Evolutionary conservation across 2,888 invertebrate genomes (phyloP).

Genomic region (Scelioninae gen. 1): DNA sequence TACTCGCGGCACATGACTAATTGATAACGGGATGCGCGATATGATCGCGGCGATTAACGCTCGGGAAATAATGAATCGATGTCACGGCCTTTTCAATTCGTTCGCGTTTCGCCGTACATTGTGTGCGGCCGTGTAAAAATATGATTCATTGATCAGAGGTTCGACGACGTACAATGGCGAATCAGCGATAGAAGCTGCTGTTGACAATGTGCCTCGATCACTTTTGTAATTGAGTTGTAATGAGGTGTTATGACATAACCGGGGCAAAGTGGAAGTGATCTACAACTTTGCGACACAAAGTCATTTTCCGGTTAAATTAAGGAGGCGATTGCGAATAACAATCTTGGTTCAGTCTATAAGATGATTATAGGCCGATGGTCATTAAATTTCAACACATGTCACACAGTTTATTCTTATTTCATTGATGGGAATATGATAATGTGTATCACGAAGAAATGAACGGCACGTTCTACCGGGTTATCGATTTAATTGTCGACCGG

Average conservation of each 20-base stretch:
- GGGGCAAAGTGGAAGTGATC: constrained; percentile 23
- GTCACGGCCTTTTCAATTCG: constrained; percentile 55
- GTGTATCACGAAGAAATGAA: constrained; percentile 14
- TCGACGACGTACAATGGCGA: constrained; percentile 30
- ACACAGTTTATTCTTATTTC: neutral
- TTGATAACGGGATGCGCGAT: constrained; percentile 61
- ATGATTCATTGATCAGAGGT: constrained; percentile 43
- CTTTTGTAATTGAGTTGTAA: constrained; percentile 31
- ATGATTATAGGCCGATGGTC: constrained; percentile 14
- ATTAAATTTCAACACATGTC: constrained; percentile 7
- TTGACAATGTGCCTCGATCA: constrained; percentile 31
- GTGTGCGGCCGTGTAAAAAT: constrained; percentile 31
- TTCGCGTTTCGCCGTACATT: constrained; percentile 18
- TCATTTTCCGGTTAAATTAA: constrained; percentile 30
- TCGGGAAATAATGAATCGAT: constrained; percentile 58
- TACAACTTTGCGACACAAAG: constrained; percentile 17
- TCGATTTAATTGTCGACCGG: constrained; percentile 77
- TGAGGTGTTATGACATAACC: constrained; percentile 35
- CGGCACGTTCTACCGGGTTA: constrained; percentile 61
- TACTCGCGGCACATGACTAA: constrained; percentile 54
- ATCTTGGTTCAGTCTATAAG: constrained; percentile 26
- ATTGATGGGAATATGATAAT: constrained; percentile 8
- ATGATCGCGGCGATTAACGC: constrained; percentile 43
- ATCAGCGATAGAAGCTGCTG: constrained; percentile 14
- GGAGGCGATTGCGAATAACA: constrained; percentile 16